Conservation (phyloP, 2,888 invertebrate species). For the Poecilobothrus nobilitatus region DNA sequence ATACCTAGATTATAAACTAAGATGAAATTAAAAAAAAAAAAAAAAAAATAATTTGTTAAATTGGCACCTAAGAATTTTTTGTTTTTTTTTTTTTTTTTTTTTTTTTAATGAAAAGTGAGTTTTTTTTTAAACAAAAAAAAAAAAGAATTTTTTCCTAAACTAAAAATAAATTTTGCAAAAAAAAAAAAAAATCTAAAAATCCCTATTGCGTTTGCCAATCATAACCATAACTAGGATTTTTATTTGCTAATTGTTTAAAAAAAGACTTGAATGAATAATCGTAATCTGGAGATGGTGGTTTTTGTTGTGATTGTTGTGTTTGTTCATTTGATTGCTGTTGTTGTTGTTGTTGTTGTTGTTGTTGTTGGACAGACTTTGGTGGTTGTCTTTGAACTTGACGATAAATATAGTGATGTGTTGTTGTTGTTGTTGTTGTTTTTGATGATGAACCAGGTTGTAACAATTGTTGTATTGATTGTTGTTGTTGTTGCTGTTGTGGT, state of each 20-base stretch:
- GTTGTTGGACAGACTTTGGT: constrained; percentile 32
- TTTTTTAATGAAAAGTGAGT: neutral
- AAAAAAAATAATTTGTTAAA: constrained; percentile 10
- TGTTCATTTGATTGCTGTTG: constrained; percentile 44
- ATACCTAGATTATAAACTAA: neutral
- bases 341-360: constrained; percentile 49
- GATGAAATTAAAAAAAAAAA: neutral
- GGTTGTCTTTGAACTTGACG: constrained; percentile 29
- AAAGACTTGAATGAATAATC: constrained; percentile 17
- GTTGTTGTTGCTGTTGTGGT: constrained; percentile 21
- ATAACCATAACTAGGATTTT: constrained; percentile 3
- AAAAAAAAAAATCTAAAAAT: neutral
- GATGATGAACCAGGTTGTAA: constrained; percentile 7
- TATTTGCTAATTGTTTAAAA: constrained; percentile 9
- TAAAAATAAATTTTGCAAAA: neutral
- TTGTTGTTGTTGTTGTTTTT: constrained; percentile 19
- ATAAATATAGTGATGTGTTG: constrained; percentile 11
- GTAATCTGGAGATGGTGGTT: constrained; percentile 10
- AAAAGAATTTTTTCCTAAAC: neutral
- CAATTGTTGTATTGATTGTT: constrained; percentile 19
- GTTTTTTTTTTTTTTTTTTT: neutral
- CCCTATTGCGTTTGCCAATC: constrained; percentile 8
- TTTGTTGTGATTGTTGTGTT: constrained; percentile 11
- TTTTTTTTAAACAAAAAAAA: neutral
- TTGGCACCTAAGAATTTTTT: constrained; percentile 10